Evolutionary conservation across 1,140 invertebrate species (phyloP).

Genomic region (Parasteatoda tepidariorum): DNA sequence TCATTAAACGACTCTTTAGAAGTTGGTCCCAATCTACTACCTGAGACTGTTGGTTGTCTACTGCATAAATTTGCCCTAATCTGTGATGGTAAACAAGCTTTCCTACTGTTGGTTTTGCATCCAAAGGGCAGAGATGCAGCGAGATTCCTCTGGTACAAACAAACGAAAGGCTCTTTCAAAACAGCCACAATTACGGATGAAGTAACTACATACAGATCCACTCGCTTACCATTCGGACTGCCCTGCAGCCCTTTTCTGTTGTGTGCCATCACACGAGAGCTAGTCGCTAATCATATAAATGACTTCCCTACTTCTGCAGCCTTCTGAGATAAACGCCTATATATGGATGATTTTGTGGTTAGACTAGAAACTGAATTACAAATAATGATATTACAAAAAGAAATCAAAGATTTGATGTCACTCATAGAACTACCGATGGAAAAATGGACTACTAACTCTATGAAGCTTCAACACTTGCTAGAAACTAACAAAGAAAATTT

Average conservation of each 20-base stretch:
- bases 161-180: background rate
- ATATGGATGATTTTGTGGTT: constrained; percentile 27
- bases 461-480: background rate
- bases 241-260: constrained; percentile 39
- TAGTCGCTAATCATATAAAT: background rate
- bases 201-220: constrained; percentile 4
- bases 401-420: constrained; percentile 1
- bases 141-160: constrained; percentile 8
- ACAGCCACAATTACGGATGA: background rate
- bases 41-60: constrained; percentile 3
- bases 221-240: constrained; percentile 18
- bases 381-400: background rate
- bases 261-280: constrained; percentile 19
- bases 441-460: background rate
- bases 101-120: constrained; percentile 15
- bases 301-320: constrained; percentile 26
- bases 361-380: background rate
- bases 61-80: background rate
- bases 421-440: background rate
- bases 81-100: constrained; percentile 14
- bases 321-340: background rate
- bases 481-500: background rate
- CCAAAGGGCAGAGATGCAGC: constrained; percentile 18
- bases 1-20: constrained; percentile 43
- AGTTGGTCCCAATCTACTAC: constrained; percentile 17